A percentile compares a stretch with the other conserved stretches of the same genome.
These are phyloP conservation scores for Chaenogobius annularis DNA, from an alignment of 2,113 vertebrate species.

Conservation along the genomic window DNA sequence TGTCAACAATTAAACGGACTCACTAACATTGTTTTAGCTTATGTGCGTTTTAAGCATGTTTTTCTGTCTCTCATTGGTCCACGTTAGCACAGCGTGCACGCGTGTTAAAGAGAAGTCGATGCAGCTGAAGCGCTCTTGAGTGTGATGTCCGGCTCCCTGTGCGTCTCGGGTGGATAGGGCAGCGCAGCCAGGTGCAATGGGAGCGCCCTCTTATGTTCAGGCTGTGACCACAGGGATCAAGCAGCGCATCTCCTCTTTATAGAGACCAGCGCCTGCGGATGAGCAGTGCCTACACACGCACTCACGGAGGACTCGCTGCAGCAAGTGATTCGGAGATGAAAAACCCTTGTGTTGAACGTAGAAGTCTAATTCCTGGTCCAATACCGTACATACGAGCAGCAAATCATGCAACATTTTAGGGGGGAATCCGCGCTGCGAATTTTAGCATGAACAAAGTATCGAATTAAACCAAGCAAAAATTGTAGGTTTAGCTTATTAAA, in stretches of 20 bases:
- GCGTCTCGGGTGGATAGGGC: constrained; percentile 66
- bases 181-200: constrained; percentile 83
- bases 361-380: not conserved
- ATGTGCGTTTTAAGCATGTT: not conserved
- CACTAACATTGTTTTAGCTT: not conserved
- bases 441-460: not conserved
- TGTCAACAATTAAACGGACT: not conserved
- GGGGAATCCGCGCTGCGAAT: not conserved
- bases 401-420: constrained; percentile 12
- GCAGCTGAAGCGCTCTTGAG: constrained; percentile 19
- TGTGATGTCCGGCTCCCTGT: constrained; percentile 65
- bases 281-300: constrained; percentile 31
- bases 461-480: not conserved
- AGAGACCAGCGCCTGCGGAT: constrained; percentile 56
- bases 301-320: constrained; percentile 11
- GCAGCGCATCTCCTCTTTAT: constrained; percentile 63
- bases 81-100: not conserved
- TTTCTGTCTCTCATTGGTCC: not conserved
- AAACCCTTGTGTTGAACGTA: not conserved
- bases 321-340: constrained; percentile 11
- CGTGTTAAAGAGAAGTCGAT: not conserved
- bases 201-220: constrained; percentile 87
- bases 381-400: not conserved
- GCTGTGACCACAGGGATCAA: constrained; percentile 76
- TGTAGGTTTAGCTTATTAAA: not conserved